Evolutionary conservation across 1,140 invertebrate genomes (phyloP), one percentile per base, ranked within the genome.

Genomic region (Mesaphorura yosii): DNA sequence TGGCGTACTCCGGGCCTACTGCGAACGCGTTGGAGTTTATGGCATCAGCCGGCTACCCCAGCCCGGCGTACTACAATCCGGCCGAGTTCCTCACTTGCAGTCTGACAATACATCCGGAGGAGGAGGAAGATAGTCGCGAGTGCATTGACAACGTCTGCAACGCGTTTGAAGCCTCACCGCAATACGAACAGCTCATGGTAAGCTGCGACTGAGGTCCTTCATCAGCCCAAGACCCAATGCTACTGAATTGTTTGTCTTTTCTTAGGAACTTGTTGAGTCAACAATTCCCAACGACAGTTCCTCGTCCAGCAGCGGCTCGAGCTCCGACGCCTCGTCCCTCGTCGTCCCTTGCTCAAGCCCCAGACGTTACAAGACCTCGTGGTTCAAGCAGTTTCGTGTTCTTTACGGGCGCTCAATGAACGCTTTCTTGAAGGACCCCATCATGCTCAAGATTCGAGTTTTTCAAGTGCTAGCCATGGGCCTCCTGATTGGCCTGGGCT

Each of bases 31-130:
- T 15, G n/a, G n/a, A 34, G 7, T 41, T 41, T 12, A 41, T 41
- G n/a, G 67, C 26, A 57, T 80, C 78, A 41, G 64, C 80, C 40
- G 74, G 75, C 19, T 70, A 75, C 34, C 60, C 67, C 7, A 82
- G 81, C 62, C 80, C 81, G 0, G 59, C 75, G 0, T 64, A 49
- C 34, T 73, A 66, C 58, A 73, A 74, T 63, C 71, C 71, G 6
- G 10, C 47, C 10, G 47, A 48, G 17, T 48, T 31, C 37, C 37
- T 10, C 26, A 29, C 37, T 15, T 7, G 37, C 5, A 29, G 4
- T 5, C 19, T 48, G 26, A 22, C 47, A 5, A 48, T 48, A 15
- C 5, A 20, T 12, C 44, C 44, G 7, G 44, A 47, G 4, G 37
- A 12, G 23, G 29, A 31, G 7, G 3, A 34, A 4, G 47, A 48